Base-by-base conservation (phyloP, 2,797 vertebrate species). In the Etheostoma nigrum region DNA sequence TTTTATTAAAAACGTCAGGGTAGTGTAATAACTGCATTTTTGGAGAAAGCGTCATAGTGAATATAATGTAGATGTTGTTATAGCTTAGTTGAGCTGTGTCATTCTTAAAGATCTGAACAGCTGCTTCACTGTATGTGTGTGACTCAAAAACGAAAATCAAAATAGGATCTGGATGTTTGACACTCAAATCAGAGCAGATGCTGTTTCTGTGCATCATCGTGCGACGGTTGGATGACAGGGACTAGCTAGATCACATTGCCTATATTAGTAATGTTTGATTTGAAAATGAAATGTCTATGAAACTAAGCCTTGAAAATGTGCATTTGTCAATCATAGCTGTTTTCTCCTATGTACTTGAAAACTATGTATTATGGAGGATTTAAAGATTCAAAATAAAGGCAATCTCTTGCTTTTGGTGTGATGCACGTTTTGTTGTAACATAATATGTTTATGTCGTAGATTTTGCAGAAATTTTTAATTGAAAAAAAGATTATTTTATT, bases 161-260 rank as follows among this genome's bases (percentile, higher is more conserved):
- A 87, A 79, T 62, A 89, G 52, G 76, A 82, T 88, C 78, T 82
- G 79, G 72, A 79, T 76, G 76, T 89, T 63, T 76, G 80, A 72
- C 47, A 11, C 73, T 77, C 77, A 66, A 79, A 80, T 84, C 54
- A 83, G 86, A 79, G 70, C 64, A 74, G 87, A 84, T 75, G 74
- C 76, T 85, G 76, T 88, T 74, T 86, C 71, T 79, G 64, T 79
- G 74, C 74, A 65, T 83, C 80, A 66, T 48, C 63, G 85, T 82
- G 83, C 86, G 81, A 82, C 23, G 47, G 73, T 59, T 82, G 91
- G 89, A 92, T 86, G 88, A 92, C 89, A 88, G 93, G 92, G 89
- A 93, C 89, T 83, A 89, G 88, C 89, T 86, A 71, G 86, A 93
- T 90, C 88, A 83, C 89, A 76, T 91, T 91, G 90, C 91, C 91